Evolutionary conservation across 2,113 vertebrate species (phyloP).

Genomic region (Rostratula benghalensis): DNA sequence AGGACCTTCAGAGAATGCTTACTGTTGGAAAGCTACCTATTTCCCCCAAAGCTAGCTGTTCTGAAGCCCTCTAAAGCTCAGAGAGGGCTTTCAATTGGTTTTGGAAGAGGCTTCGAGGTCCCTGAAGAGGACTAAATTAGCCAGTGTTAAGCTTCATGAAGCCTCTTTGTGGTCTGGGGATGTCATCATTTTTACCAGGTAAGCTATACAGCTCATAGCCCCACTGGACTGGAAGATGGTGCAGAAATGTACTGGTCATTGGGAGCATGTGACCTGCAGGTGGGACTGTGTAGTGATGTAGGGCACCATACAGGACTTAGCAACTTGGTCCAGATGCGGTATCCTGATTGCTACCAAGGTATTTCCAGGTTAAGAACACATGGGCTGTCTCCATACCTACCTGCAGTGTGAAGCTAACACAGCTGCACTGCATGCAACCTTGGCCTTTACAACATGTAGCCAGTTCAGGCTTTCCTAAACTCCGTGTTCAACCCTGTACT

Average conservation of each 20-base stretch:
- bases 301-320: background rate
- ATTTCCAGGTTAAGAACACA: background rate
- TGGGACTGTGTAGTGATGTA: background rate
- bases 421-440: background rate
- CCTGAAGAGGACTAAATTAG: background rate
- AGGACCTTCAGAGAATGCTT: background rate
- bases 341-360: background rate
- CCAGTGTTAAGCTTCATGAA: background rate
- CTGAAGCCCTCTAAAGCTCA: background rate
- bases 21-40: background rate
- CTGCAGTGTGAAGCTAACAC: background rate
- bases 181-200: background rate
- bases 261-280: background rate
- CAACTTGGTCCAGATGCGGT: background rate
- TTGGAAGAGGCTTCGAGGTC: background rate
- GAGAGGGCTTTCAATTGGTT: background rate
- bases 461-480: background rate
- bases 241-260: background rate
- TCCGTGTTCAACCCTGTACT: rapidly evolving
- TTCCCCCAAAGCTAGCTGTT: background rate
- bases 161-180: background rate
- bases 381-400: background rate
- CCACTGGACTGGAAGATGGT: background rate
- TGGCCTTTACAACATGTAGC: background rate
- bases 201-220: background rate